Evolutionary conservation across 2,888 invertebrate genomes (phyloP), one percentile per base, ranked within the genome.

Genomic region (Tribolium freemani): DNA sequence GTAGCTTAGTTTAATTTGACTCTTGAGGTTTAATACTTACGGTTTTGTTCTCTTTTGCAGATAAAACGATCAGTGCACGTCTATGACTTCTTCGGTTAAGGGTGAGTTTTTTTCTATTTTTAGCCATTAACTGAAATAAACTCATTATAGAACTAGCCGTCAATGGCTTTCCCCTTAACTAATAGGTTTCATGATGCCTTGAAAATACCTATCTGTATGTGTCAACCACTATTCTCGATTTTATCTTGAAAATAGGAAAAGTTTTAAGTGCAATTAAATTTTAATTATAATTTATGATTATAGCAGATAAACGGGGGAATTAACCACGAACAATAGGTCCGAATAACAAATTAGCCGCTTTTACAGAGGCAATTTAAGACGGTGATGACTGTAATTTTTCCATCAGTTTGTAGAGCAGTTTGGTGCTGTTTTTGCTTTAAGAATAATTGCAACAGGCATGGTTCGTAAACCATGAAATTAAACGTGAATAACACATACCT

Each of bases 1-100:
- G 81, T 81, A 81, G 82, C 82, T 82, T 79, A 81, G 78, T 82
- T 80, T 83, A 83, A 82, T 83, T 81, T 79, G 80, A 80, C 80
- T 80, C 81, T 78, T 76, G 81, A 77, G 82, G 78, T 81, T 79
- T 79, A 79, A 77, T 78, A 77, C 78, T 80, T 73, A 79, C 75
- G 72, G 26, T 72, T 79, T 78, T 76, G 72, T 75, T 77, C 77
- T 78, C 75, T 75, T 77, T 77, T 74, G 73, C 76, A 76, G 77
- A 78, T 77, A 76, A 71, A 71, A 63, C 75, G 76, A 74, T 75
- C 73, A 73, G 72, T 69, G 76, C 72, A 75, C 72, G 72, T 78
- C 74, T 77, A 75, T 76, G 73, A 76, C 72, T 77, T 76, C 77
- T 77, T 74, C 72, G 70, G 74, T 75, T 58, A 69, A 71, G 68